A percentile compares a stretch with the other conserved stretches of the same genome.
These are phyloP conservation scores for Pomatostomus ruficeps DNA, from an alignment of 2,113 vertebrate species.

Conservation along the genomic window DNA sequence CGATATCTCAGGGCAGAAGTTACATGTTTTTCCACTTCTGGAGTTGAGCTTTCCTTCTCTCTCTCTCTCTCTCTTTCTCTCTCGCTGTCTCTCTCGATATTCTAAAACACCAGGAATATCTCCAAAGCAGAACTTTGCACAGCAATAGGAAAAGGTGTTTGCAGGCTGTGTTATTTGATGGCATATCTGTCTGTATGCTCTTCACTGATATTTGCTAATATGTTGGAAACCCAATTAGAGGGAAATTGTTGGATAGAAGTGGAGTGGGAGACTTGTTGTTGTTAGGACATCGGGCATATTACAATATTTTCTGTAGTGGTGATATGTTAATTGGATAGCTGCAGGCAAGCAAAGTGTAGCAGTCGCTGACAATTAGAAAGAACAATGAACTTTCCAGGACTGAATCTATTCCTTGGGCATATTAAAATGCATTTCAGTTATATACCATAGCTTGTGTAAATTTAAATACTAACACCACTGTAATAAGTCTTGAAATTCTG, in stretches of 20 bases:
- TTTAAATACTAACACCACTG: neutral
- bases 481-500: neutral
- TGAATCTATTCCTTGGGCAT: conserved; percentile 10
- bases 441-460: conserved; percentile 18
- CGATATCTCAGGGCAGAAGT: conserved; percentile 66
- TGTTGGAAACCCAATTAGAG: conserved; percentile 19
- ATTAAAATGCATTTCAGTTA: conserved; percentile 60
- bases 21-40: conserved; percentile 64
- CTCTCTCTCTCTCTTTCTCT: neutral
- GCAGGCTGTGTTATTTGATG: neutral
- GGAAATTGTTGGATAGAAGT: conserved; percentile 9
- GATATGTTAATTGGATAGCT: conserved; percentile 74
- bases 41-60: conserved; percentile 22
- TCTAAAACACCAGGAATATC: neutral
- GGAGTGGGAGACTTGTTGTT: neutral
- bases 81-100: neutral
- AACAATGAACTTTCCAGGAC: conserved; percentile 61
- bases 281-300: conserved; percentile 51
- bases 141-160: neutral
- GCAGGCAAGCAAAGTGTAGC: conserved; percentile 68
- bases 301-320: conserved; percentile 61
- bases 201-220: neutral
- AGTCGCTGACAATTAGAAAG: conserved; percentile 73
- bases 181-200: neutral
- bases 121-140: neutral